Evolutionary conservation across 53 echinoderm and acorn worm species (phyloP), one percentile per base, ranked within the genome.

Genomic region (Echinarachnius parma): DNA sequence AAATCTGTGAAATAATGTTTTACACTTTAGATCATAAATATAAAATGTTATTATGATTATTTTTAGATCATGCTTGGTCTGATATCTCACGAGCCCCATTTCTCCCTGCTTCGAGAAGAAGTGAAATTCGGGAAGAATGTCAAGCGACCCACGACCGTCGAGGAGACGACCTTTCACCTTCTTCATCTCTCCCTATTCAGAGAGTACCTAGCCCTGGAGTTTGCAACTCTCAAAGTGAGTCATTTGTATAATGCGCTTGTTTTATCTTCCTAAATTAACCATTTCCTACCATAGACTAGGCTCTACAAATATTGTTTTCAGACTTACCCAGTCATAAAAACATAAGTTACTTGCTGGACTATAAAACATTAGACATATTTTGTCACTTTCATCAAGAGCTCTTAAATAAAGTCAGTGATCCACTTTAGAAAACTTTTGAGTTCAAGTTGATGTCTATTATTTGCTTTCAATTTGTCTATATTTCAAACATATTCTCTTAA

Each of bases 161-260:
- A 93, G 57, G 94, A 93, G 67, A 93, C 94, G 5, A 93, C 94
- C 34, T 93, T 93, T 78, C 89, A 93, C 62, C 80, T 93, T 49
- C 81, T 93, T 11, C 94, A 93, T 60, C 75, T 93, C 19, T 93
- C 94, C 3, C 82, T 93, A 4, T 83, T 93, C 62, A 62, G 94
- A 60, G 94, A 93, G 44, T 93, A 93, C 59, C 82, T 93, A 8
- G 94, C 81, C 31, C 77, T 80, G 35, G 94, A 93, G 78, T 93
- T 93, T 47, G 24, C 30, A 4, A 28, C 78, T 11, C 46, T 93
- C 53, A 89, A 84, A 87, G 94, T 93, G 56, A 52, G 46, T n/a
- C n/a, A 0, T 1, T 27, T 27, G 27, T 23, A 26, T 56, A 27
- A 28, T 16, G 14, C 56, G 27, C 28, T 56, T 56, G 27, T 14